phyloP scores from a whole-genome alignment of 2,113 vertebrate species.

The Sclerurus mexicanus region DNA sequence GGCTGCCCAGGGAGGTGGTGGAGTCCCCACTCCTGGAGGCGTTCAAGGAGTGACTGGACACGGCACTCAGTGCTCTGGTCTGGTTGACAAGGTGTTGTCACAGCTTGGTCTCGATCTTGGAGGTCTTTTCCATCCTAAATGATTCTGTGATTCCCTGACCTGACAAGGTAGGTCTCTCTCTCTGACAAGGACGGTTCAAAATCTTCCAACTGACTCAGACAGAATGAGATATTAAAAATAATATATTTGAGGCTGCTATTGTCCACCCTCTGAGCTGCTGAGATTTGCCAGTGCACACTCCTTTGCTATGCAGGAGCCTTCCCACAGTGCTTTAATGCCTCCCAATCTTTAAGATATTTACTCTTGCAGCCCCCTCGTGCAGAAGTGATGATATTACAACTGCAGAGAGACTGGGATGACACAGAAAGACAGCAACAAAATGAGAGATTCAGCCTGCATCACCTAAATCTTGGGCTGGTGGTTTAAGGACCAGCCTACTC shows the following conservation, averaged over 20 bases:
- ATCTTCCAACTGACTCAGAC: background rate
- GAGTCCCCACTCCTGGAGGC: background rate
- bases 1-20: background rate
- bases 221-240: constrained; percentile 38
- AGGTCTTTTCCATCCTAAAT: background rate
- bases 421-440: constrained; percentile 38
- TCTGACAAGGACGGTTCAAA: background rate
- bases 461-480: background rate
- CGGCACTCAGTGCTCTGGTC: background rate
- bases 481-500: background rate
- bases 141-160: background rate
- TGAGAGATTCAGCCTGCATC: constrained; percentile 4
- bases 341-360: constrained; percentile 38
- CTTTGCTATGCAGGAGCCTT: background rate
- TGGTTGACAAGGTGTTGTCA: background rate
- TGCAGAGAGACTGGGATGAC: background rate
- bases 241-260: background rate
- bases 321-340: constrained; percentile 21
- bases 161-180: background rate
- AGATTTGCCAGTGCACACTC: background rate
- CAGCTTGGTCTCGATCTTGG: background rate
- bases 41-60: fast-evolving
- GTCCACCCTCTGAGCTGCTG: background rate
- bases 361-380: background rate
- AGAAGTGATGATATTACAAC: background rate